Conservation (phyloP, 2,113 vertebrate genomes). For the Noturus placidus region DNA sequence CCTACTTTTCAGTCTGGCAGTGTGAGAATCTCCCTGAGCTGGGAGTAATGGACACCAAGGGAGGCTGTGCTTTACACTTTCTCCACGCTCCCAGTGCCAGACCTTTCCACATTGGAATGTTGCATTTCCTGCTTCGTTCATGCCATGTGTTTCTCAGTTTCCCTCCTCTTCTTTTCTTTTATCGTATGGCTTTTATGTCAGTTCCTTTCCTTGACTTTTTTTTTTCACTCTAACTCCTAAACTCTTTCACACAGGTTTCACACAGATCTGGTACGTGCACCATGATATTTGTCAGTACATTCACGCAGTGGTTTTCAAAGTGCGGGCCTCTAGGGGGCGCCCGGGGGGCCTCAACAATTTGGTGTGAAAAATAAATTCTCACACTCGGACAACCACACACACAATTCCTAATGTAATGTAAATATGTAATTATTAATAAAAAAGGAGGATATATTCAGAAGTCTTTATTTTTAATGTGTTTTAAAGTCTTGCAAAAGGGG, state of each 20-base stretch:
- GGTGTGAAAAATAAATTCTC: too few relatives aligned
- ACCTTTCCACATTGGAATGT: constrained; percentile 61
- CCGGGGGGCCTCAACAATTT: too few relatives aligned
- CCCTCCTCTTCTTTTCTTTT: constrained; percentile 41
- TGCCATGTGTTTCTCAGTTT: constrained; percentile 61
- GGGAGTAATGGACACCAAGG: constrained; percentile 53
- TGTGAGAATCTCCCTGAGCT: constrained; percentile 51
- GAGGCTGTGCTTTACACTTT: constrained; percentile 44
- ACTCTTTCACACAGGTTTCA: not conserved
- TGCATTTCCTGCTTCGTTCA: constrained; percentile 63
- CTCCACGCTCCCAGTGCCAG: constrained; percentile 47
- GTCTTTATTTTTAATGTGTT: too few relatives aligned
- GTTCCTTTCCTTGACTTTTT: not conserved
- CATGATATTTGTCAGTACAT: constrained; percentile 21
- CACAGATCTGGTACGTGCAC: not conserved
- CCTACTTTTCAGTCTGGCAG: constrained; percentile 48
- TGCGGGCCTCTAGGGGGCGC: too few relatives aligned
- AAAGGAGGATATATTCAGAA: too few relatives aligned
- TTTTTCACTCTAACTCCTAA: not conserved
- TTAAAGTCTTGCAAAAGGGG: too few relatives aligned
- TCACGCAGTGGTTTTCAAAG: too few relatives aligned
- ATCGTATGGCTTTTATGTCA: not conserved
- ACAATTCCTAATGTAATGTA: too few relatives aligned
- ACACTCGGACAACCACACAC: too few relatives aligned
- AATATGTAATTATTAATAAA: too few relatives aligned